A percentile compares a stretch with the other conserved stretches of the same genome.
Evolutionary conservation across 2,888 invertebrate genomes (phyloP).

Genomic region (Empis stercorea): DNA sequence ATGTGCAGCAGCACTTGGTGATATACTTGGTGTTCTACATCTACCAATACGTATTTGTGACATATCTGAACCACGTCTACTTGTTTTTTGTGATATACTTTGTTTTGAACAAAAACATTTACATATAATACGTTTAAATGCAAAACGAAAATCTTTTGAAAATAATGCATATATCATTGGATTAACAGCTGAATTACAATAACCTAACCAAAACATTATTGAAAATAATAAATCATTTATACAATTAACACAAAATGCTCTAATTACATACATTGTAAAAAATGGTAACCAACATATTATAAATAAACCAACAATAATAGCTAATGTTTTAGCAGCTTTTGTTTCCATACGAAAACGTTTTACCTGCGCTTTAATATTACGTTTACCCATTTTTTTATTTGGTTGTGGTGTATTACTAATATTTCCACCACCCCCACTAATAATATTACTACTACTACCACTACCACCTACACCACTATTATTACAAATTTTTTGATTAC

Average conservation of each 20-base stretch:
- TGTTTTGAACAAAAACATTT: constrained; percentile 58
- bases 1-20: constrained; percentile 39
- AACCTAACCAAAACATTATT: constrained; percentile 92
- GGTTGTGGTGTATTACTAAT: constrained; percentile 19
- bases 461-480: constrained; percentile 15
- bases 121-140: constrained; percentile 86
- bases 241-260: constrained; percentile 77
- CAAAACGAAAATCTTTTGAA: constrained; percentile 88
- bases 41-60: constrained; percentile 40
- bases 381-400: constrained; percentile 65
- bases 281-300: constrained; percentile 96
- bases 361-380: constrained; percentile 83
- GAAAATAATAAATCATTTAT: constrained; percentile 78
- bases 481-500: background rate
- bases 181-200: constrained; percentile 93
- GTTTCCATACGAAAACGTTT: constrained; percentile 91
- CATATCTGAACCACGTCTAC: constrained; percentile 44
- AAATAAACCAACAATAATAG: constrained; percentile 94
- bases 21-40: constrained; percentile 42
- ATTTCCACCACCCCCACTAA: background rate
- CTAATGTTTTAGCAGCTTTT: constrained; percentile 91
- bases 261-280: constrained; percentile 85
- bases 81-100: constrained; percentile 32
- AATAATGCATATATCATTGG: constrained; percentile 91
- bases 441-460: constrained; percentile 6